These are phyloP conservation scores for Netelia inedita DNA, from an alignment of 2,888 invertebrate species.

Conservation along the genomic window DNA sequence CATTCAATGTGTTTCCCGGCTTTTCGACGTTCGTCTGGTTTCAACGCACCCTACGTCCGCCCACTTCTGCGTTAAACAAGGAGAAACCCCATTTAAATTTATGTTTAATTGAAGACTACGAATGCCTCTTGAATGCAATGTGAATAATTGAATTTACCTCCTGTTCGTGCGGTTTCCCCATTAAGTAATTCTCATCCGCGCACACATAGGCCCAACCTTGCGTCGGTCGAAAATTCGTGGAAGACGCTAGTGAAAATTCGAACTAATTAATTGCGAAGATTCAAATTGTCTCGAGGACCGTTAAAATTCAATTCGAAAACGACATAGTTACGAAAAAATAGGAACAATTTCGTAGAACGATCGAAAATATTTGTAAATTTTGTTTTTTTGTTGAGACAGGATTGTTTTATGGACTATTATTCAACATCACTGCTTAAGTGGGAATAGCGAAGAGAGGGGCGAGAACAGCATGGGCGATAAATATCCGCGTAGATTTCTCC, in stretches of 20 bases:
- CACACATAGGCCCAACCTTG: neutral
- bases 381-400: too few relatives aligned
- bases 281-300: too few relatives aligned
- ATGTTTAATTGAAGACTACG: slow-evolving; percentile 40
- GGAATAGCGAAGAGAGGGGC: too few relatives aligned
- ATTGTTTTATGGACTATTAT: too few relatives aligned
- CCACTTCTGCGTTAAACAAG: neutral
- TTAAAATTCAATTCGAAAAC: too few relatives aligned
- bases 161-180: slow-evolving; percentile 1
- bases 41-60: neutral
- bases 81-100: slow-evolving; percentile 19
- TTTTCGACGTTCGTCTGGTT: neutral
- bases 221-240: neutral
- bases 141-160: slow-evolving; percentile 43
- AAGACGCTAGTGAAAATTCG: too few relatives aligned
- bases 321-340: too few relatives aligned
- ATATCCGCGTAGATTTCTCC: slow-evolving; percentile 14
- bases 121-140: slow-evolving; percentile 25
- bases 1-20: slow-evolving; percentile 5
- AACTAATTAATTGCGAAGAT: too few relatives aligned
- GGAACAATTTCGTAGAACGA: too few relatives aligned
- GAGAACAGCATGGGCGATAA: slow-evolving; percentile 3
- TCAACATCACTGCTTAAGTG: too few relatives aligned
- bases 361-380: too few relatives aligned
- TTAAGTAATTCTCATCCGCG: slow-evolving; percentile 22